Evolutionary conservation across 2,888 invertebrate species (phyloP), one percentile per base, ranked within the genome.

Genomic region (Hemaris fuciformis): DNA sequence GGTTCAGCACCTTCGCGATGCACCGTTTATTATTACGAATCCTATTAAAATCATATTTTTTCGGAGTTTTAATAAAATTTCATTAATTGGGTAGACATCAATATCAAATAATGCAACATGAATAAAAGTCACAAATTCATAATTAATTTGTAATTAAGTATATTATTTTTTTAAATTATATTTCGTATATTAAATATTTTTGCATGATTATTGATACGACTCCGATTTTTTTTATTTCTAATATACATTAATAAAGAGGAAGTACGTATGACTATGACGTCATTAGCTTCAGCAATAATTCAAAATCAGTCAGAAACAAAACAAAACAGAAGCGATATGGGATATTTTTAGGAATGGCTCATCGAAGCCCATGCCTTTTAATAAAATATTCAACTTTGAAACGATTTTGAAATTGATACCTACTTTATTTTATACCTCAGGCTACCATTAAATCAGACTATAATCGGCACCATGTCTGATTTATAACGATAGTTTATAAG

Each of bases 1-100:
- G 84, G 81, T 79, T 67, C 74, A 45, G 66, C 79, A 90, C 84
- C 81, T 83, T 85, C 76, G 65, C 63, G 61, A 61, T 27, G 57
- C 43, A 20, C 15, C 13, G 25, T 41, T 48, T 60, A 41, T 53
- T 46, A 25, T 41, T 13, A 23, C 18, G 25, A 10, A 13, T 6
- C 6, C 4, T 23, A n/a, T n/a, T 13, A 13, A 46, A 13, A 23
- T 46, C 22, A 46, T n/a, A 38, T 3, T n/a, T n/a, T 13, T 8
- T n/a, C 3, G 4, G 10, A n/a, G 38, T n/a, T 8, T 13, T 38
- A n/a, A n/a, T 3, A 13, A 38, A 4, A 10, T 38, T 38, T 38
- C n/a, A n/a, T n/a, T n/a, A n/a, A n/a, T n/a, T n/a, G n/a, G n/a
- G n/a, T n/a, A n/a, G n/a, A n/a, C n/a, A n/a, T n/a, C n/a, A n/a